A percentile compares a stretch with the other conserved stretches of the same genome.
Conservation (phyloP, 2,888 invertebrate species). For the Cheilosia urbana region DNA sequence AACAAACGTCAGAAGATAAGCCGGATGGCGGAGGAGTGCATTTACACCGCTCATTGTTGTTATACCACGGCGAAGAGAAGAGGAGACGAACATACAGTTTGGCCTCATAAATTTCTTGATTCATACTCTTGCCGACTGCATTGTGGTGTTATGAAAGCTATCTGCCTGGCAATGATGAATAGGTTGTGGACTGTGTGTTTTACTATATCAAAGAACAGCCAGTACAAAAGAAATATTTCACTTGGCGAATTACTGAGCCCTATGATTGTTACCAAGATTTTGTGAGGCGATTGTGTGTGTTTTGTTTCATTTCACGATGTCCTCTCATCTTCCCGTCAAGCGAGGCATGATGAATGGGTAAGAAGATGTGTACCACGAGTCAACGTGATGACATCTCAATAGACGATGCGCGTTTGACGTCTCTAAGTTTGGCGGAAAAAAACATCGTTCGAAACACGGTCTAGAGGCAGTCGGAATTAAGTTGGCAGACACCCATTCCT, state of each 20-base stretch:
- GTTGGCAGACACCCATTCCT: too few species aligned
- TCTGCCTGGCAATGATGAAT: constrained; percentile 52
- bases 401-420: too few species aligned
- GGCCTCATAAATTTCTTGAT: constrained; percentile 63
- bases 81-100: constrained; percentile 1
- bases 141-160: constrained; percentile 30
- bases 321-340: background rate
- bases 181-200: constrained; percentile 52
- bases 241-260: constrained; percentile 20
- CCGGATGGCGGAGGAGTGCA: constrained; percentile 24
- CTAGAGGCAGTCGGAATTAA: too few species aligned
- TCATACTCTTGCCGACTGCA: constrained; percentile 39
- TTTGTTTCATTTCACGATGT: constrained; percentile 11
- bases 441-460: too few species aligned
- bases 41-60: constrained; percentile 38
- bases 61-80: constrained; percentile 4
- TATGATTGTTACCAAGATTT: background rate
- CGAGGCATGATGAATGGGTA: background rate
- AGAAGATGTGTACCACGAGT: background rate
- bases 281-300: constrained; percentile 21
- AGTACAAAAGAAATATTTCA: constrained; percentile 28
- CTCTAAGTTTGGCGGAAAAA: too few species aligned
- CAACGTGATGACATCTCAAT: background rate
- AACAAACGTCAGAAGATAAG: background rate
- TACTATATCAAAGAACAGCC: constrained; percentile 27